A percentile compares a stretch with the other conserved stretches of the same genome.
phyloP scores from a whole-genome alignment of 2,888 invertebrate genomes.

The Branchellion lobata region DNA sequence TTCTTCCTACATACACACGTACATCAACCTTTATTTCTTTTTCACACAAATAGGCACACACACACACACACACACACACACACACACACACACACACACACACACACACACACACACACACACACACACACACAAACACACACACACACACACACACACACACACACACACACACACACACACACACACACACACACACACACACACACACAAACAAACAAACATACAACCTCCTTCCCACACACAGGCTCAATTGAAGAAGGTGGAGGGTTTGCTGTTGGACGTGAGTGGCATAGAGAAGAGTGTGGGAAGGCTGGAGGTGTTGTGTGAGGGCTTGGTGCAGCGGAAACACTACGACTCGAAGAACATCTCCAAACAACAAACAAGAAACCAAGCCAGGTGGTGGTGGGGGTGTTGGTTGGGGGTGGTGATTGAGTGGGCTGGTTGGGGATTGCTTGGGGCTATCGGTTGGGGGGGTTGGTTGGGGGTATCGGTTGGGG shows the following conservation, averaged over 20 bases:
- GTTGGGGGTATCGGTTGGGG: neutral
- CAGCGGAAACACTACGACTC: conserved; percentile 77
- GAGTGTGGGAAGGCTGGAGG: conserved; percentile 70
- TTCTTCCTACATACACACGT: too few species aligned
- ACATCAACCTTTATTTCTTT: conserved; percentile 4
- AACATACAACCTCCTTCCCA: conserved; percentile 6
- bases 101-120: conserved; percentile 14
- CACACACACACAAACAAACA: conserved; percentile 7
- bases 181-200: conserved; percentile 19
- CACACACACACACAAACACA: conserved; percentile 16
- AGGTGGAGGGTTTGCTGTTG: conserved; percentile 78
- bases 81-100: conserved; percentile 19
- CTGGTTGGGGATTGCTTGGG: neutral
- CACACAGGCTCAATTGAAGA: conserved; percentile 69
- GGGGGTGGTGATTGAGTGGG: neutral
- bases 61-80: conserved; percentile 6
- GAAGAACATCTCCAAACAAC: conserved; percentile 70
- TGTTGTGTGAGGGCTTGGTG: conserved; percentile 71
- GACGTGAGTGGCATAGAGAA: conserved; percentile 79
- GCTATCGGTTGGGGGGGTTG: neutral
- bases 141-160: conserved; percentile 46
- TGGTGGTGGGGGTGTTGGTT: neutral
- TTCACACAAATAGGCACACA: conserved; percentile 62
- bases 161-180: conserved; percentile 11
- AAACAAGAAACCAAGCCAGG: conserved; percentile 59